Base-by-base conservation (phyloP, 2,888 invertebrate species). In the Cetonia aurata region DNA sequence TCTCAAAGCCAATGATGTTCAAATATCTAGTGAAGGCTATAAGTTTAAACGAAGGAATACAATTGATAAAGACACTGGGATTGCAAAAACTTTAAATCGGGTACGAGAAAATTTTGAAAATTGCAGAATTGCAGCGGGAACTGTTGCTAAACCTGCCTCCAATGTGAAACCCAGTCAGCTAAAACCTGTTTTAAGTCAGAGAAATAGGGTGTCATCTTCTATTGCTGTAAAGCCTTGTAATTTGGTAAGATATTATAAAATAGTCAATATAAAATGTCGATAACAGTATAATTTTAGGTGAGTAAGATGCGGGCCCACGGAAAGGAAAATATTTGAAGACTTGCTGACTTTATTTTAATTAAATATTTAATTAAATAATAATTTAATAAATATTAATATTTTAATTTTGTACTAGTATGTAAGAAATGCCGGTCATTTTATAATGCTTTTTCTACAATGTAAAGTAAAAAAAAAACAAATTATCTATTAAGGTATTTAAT, bases 1-100 rank as follows among this genome's bases (percentile, higher is more conserved):
- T 48, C 48, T 75, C 12, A 74, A 75, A n/a, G 72, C 75, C 1
- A 71, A 67, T 12, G 75, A 75, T 48, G 42, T 75, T 13, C 73
- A 75, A 53, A 44, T 25, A 42, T 10, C 55, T 3, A 17, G 31
- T 15, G 68, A 62, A 41, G 31, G 17, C 4, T 9, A 25, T 10
- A 67, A 68, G 8, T 33, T 75, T 15, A 74, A 52, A 25, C 72
- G 75, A 19, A 73, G 71, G 52, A 70, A 72, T 37, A 75, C 74
- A n/a, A 74, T 71, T 33, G 73, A 72, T 13, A 68, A 67, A 53
- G 71, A 65, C 31, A 37, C 19, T 31, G 44, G 44, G 31, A 57
- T 71, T 25, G 33, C 67, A 10, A 59, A 56, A 42, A 37, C 67
- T n/a, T 15, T 69, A 19, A 55, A 15, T 50, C 56, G 67, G 6